A percentile compares a stretch with the other conserved stretches of the same genome.
These are phyloP conservation scores for Danio kyathit DNA, from an alignment of 2,797 vertebrate genomes.

Conservation along the genomic window DNA sequence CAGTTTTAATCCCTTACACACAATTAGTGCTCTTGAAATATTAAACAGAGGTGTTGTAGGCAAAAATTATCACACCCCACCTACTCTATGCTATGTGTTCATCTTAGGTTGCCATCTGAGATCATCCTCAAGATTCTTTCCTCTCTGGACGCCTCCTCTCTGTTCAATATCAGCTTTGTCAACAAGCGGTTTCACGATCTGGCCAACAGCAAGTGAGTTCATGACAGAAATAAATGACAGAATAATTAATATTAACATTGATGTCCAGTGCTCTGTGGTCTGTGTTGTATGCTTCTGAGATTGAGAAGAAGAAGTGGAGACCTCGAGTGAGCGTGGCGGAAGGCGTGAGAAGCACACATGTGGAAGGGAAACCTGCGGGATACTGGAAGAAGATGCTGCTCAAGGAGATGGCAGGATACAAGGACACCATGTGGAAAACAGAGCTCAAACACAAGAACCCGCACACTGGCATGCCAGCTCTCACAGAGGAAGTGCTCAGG, in stretches of 20 bases:
- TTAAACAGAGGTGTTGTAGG: too few relatives aligned
- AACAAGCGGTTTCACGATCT: slow-evolving; percentile 83
- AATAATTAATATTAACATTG: neutral
- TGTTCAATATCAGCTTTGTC: slow-evolving; percentile 81
- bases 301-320: slow-evolving; percentile 67
- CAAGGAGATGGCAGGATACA: slow-evolving; percentile 71
- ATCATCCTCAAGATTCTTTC: slow-evolving; percentile 87
- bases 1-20: too few relatives aligned
- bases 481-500: slow-evolving; percentile 81
- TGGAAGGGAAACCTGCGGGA: slow-evolving; percentile 70
- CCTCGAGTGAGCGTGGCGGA: slow-evolving; percentile 48
- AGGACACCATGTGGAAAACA: slow-evolving; percentile 73
- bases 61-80: too few relatives aligned
- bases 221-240: neutral
- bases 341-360: slow-evolving; percentile 50
- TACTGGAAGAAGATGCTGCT: slow-evolving; percentile 88
- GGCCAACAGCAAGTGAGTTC: slow-evolving; percentile 89
- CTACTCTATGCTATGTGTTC: neutral
- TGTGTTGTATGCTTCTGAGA: slow-evolving; percentile 75
- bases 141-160: slow-evolving; percentile 83
- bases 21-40: too few relatives aligned
- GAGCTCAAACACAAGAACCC: slow-evolving; percentile 75
- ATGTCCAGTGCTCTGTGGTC: slow-evolving; percentile 84
- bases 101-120: slow-evolving; percentile 85
- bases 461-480: slow-evolving; percentile 83